These are phyloP conservation scores for Suricata suricatta DNA, from an alignment of 2,113 vertebrate species.

Conservation along the genomic window DNA sequence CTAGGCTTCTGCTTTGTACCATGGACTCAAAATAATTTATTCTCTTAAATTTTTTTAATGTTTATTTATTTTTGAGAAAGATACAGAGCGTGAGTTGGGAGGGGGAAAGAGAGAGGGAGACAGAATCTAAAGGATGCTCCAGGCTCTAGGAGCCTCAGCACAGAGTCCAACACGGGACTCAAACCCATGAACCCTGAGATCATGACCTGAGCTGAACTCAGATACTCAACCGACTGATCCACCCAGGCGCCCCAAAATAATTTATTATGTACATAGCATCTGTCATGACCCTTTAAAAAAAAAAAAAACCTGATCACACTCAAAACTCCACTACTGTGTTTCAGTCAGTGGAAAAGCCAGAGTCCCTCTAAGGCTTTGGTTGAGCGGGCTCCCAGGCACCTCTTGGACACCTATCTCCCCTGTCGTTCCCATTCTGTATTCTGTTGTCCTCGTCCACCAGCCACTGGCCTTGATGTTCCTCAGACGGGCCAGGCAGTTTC, in stretches of 20 bases:
- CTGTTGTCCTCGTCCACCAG: neutral
- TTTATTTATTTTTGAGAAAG: too few relatives aligned
- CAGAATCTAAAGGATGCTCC: too few relatives aligned
- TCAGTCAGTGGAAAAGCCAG: neutral
- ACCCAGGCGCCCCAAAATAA: neutral
- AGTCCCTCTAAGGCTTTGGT: neutral
- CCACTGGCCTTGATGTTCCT: neutral
- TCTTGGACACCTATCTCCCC: neutral
- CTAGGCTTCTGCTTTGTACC: neutral
- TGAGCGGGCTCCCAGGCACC: neutral
- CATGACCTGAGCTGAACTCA: too few relatives aligned
- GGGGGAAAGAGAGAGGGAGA: too few relatives aligned
- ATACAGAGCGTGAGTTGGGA: too few relatives aligned
- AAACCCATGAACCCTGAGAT: too few relatives aligned
- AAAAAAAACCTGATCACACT: neutral
- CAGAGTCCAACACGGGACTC: too few relatives aligned
- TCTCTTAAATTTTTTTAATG: neutral
- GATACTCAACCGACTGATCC: too few relatives aligned
- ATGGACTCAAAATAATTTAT: neutral
- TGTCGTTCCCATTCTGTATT: neutral
- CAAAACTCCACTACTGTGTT: neutral
- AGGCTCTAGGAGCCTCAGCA: too few relatives aligned
- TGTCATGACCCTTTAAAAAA: slow-evolving; percentile 17
- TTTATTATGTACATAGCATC: slow-evolving; percentile 9
- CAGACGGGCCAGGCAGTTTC: neutral